Percentiles rank a stretch among this genome's conserved stretches.
phyloP scores from a whole-genome alignment of 2,888 invertebrate species.

The Micoletzkya japonica region DNA sequence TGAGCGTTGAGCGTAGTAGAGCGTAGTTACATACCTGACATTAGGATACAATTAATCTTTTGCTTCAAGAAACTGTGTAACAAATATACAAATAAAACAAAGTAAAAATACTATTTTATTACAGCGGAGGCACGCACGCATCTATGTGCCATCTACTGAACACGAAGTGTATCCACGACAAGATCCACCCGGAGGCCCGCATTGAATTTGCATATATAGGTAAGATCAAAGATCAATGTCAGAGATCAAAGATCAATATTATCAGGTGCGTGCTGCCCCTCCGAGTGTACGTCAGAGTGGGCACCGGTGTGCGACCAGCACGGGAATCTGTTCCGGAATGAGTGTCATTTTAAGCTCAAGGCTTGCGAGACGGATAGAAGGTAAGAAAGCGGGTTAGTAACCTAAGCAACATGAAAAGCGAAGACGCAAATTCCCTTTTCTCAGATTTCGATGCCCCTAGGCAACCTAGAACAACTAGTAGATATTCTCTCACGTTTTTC shows the following conservation, averaged over 20 bases:
- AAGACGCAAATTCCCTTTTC: too few relatives aligned
- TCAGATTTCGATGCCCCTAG: too few relatives aligned
- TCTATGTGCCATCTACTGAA: slow-evolving; percentile 55
- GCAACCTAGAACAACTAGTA: too few relatives aligned
- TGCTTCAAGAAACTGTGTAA: too few relatives aligned
- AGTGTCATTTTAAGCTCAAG: slow-evolving; percentile 28
- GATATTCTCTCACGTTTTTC: too few relatives aligned
- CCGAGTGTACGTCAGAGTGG: slow-evolving; percentile 38
- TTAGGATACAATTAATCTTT: too few relatives aligned
- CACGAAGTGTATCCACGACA: slow-evolving; percentile 55
- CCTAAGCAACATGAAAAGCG: too few relatives aligned
- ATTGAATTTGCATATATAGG: slow-evolving; percentile 46
- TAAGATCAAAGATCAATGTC: slow-evolving; percentile 15
- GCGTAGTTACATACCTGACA: too few relatives aligned
- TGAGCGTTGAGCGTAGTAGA: too few relatives aligned
- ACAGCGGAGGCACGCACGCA: slow-evolving; percentile 44
- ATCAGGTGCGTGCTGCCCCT: slow-evolving; percentile 46
- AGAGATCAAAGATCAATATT: not conserved
- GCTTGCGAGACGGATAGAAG: not conserved
- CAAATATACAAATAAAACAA: too few relatives aligned
- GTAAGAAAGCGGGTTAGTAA: not conserved
- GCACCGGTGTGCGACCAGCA: slow-evolving; percentile 49
- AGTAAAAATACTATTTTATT: not conserved
- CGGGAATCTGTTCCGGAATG: slow-evolving; percentile 43
- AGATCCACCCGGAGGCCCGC: slow-evolving; percentile 40